A percentile compares a stretch with the other conserved stretches of the same genome.
Evolutionary conservation across 2,888 invertebrate species (phyloP).

Genomic region (Aleiodes leptofemur): DNA sequence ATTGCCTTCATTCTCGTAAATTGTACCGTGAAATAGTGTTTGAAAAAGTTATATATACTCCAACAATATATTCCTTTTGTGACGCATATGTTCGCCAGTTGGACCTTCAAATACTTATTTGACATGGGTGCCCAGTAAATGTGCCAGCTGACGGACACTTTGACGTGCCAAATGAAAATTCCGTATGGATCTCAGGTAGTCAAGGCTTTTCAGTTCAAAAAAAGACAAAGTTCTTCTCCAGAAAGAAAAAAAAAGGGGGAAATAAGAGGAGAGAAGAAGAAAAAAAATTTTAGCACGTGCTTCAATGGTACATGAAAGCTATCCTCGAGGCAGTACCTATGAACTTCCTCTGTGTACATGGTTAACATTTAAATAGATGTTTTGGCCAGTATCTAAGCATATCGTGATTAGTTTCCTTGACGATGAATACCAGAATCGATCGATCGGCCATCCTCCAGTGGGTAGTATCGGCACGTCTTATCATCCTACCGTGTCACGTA

Average conservation of each 20-base stretch:
- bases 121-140: slow-evolving; percentile 1
- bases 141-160: slow-evolving; percentile 19
- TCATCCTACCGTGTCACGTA: slow-evolving; percentile 25
- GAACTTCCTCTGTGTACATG: slow-evolving; percentile 13
- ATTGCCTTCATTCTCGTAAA: slow-evolving; percentile 13
- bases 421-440: slow-evolving; percentile 30
- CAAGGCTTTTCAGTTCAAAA: too few relatives aligned
- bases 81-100: slow-evolving; percentile 23
- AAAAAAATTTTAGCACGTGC: too few relatives aligned
- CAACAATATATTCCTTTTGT: neutral
- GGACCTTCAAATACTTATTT: neutral
- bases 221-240: neutral
- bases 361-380: slow-evolving; percentile 17
- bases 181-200: slow-evolving; percentile 10
- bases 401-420: slow-evolving; percentile 9
- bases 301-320: too few relatives aligned
- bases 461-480: slow-evolving; percentile 32
- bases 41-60: neutral
- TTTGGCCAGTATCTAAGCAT: slow-evolving; percentile 2
- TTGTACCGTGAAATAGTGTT: slow-evolving; percentile 13
- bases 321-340: neutral
- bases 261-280: too few relatives aligned
- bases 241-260: neutral
- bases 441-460: slow-evolving; percentile 9
- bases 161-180: neutral